Evolutionary conservation across 2,888 invertebrate genomes (phyloP).

Genomic region (Drosophila affinis): DNA sequence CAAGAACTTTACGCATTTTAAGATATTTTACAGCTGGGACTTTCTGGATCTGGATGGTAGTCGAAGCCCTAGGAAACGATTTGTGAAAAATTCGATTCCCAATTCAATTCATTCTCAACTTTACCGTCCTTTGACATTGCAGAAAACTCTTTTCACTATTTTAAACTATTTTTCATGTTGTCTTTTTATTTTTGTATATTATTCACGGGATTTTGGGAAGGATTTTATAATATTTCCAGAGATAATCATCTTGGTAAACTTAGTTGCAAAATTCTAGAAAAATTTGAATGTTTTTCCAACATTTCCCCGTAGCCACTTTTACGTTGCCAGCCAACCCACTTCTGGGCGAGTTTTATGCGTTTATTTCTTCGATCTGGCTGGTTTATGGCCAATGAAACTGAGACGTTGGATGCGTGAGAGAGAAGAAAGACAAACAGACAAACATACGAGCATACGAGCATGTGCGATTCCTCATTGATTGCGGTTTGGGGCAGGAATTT

Average conservation of each 20-base stretch:
- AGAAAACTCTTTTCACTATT: background rate
- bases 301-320: background rate
- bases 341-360: slow-evolving; percentile 6
- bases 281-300: background rate
- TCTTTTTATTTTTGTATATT: too few species aligned
- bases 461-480: slow-evolving; percentile 28
- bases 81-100: too few species aligned
- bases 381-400: slow-evolving; percentile 18
- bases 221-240: too few species aligned
- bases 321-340: background rate
- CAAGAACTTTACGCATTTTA: slow-evolving; percentile 14
- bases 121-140: too few species aligned
- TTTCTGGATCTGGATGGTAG: background rate
- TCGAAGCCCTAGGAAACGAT: background rate
- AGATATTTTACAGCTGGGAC: slow-evolving; percentile 22
- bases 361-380: background rate
- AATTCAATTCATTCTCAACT: too few species aligned
- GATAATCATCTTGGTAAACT: background rate
- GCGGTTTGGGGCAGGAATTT: slow-evolving; percentile 26
- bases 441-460: slow-evolving; percentile 14
- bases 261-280: background rate
- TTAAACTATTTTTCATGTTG: background rate
- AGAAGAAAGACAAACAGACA: background rate
- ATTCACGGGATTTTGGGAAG: too few species aligned
- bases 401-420: slow-evolving; percentile 1